Base-by-base conservation (phyloP, 2,888 invertebrate genomes). In the Eulithis prunata region DNA sequence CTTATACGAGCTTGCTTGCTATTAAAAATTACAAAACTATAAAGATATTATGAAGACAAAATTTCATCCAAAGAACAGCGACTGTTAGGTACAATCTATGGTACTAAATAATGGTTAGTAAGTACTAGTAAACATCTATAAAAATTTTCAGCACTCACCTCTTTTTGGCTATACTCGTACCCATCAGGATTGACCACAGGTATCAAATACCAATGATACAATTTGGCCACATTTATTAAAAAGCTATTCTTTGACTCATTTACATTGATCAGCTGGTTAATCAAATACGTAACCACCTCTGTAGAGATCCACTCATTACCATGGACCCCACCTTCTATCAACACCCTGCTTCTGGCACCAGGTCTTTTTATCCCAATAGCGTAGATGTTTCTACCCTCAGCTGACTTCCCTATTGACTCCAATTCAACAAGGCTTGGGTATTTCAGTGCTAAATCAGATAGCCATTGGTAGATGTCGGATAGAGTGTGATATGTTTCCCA, bases 231-330 rank as follows among this genome's bases (percentile, higher is more conserved):
- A 0, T 80, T 57, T 46, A 83, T 79, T 0, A 94, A 66, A 0
- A 79, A 78, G 0, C 71, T 52, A 45, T 93, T 79, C 0, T 81
- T 71, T 6, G 92, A 92, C 28, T 86, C 87, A 1, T 83, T 72
- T 1, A 75, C 72, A 12, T 70, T 38, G 10, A 95, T 70, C 5
- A 96, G 78, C 70, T 95, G 87, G 70, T 94, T 86, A 11, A 94
- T 73, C 3, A 96, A 84, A 75, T 94, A 96, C 0, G 94, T 94
- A 0, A 94, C 94, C 6, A 95, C 94, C 0, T 95, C 95, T 0
- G 94, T 90, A 0, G 94, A 85, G 12, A 96, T 94, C 96, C 96
- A 97, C 86, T 97, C 97, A 54, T 96, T 93, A 0, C 96, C 96
- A 79, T 96, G 96, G 56, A 96, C 95, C 3, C 94, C 94, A 43